A percentile compares a stretch with the other conserved stretches of the same genome.
Evolutionary conservation across 2,797 vertebrate species (phyloP).

Genomic region (Gymnoscopelus microlampas): DNA sequence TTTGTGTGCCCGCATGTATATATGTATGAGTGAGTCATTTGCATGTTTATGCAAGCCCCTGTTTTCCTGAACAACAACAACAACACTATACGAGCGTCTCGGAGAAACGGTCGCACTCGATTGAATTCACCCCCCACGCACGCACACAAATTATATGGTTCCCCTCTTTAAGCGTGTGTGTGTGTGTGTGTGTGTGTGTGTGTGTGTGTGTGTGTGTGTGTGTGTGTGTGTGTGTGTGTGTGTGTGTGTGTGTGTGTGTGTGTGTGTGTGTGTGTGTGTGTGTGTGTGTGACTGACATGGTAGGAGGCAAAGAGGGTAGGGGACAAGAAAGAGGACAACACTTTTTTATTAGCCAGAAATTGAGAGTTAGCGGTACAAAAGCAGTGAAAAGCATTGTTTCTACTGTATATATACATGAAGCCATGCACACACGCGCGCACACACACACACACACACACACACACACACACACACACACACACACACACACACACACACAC

Average conservation of each 20-base stretch:
- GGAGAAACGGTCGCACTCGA: slow-evolving; percentile 30
- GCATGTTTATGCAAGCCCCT: slow-evolving; percentile 53
- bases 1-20: slow-evolving; percentile 30
- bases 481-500: slow-evolving; percentile 20
- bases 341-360: too few species aligned
- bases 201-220: slow-evolving; percentile 18
- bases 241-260: slow-evolving; percentile 22
- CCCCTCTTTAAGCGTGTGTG: neutral
- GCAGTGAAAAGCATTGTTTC: too few species aligned
- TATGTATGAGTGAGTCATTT: slow-evolving; percentile 60
- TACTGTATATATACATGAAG: too few species aligned
- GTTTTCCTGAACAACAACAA: slow-evolving; percentile 52
- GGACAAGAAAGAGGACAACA: too few species aligned
- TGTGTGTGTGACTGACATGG: too few species aligned
- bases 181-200: slow-evolving; percentile 29
- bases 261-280: slow-evolving; percentile 20
- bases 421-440: too few species aligned
- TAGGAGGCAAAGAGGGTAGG: too few species aligned
- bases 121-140: slow-evolving; percentile 23
- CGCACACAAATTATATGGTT: slow-evolving; percentile 28
- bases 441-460: too few species aligned
- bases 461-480: slow-evolving; percentile 18
- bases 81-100: slow-evolving; percentile 42
- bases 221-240: slow-evolving; percentile 23
- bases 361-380: too few species aligned